These are phyloP conservation scores for Litocranius walleri DNA, from an alignment of 2,113 vertebrate genomes.

Conservation along the genomic window DNA sequence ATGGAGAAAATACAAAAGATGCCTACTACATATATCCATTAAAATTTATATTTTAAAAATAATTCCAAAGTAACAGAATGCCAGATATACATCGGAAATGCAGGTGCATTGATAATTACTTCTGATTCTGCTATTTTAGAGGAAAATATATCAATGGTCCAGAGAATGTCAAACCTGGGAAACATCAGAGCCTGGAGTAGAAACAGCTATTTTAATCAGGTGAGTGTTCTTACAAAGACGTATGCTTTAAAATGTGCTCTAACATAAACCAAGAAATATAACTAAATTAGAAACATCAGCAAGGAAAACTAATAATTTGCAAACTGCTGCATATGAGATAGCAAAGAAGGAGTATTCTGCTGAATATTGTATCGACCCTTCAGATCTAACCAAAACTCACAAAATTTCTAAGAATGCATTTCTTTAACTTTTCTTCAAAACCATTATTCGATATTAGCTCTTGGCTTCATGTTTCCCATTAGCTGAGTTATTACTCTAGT, in stretches of 20 bases:
- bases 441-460: background rate
- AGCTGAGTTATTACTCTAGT: background rate
- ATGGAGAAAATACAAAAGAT: background rate
- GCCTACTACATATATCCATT: background rate
- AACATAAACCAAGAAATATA: background rate
- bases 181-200: background rate
- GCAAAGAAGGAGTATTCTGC: background rate
- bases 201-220: constrained; percentile 9
- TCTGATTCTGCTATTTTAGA: background rate
- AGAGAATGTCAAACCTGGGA: background rate
- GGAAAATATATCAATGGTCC: background rate
- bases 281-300: background rate
- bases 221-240: background rate
- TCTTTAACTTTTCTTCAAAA: background rate
- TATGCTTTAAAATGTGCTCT: background rate
- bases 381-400: constrained; percentile 5
- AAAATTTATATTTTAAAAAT: background rate
- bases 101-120: background rate
- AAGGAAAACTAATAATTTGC: constrained; percentile 31
- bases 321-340: background rate
- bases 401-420: background rate
- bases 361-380: background rate
- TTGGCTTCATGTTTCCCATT: background rate
- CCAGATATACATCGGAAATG: background rate
- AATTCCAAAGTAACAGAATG: background rate